Conservation (phyloP, 2,113 vertebrate species). For the Anhinga rufa region DNA sequence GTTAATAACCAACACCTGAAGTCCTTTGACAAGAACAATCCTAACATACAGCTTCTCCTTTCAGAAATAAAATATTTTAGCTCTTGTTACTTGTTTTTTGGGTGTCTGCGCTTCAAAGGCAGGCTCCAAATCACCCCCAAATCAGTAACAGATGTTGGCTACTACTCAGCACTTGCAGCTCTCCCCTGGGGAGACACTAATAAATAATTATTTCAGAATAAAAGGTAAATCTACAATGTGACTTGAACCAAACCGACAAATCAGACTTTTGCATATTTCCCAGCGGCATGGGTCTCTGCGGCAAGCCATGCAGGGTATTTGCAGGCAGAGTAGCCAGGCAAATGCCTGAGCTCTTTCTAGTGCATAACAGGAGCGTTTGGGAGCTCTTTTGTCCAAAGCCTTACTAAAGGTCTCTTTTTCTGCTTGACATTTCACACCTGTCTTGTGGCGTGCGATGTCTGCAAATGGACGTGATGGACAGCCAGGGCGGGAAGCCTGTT, state of each 20-base stretch:
- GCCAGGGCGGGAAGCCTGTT: background rate
- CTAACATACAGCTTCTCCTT: background rate
- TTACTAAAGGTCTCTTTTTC: background rate
- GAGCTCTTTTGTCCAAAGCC: background rate
- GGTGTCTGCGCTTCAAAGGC: background rate
- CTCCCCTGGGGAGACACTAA: background rate
- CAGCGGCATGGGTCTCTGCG: background rate
- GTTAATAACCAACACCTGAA: background rate
- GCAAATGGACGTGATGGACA: accelerated
- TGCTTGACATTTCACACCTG: background rate
- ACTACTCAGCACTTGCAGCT: background rate
- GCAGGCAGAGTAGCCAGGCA: background rate
- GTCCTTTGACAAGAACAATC: background rate
- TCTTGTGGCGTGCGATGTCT: background rate
- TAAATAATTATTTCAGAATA: background rate
- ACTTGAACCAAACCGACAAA: background rate
- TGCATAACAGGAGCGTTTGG: accelerated
- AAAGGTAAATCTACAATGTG: background rate
- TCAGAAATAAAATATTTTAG: background rate
- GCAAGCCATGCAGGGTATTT: background rate
- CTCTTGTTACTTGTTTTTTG: background rate
- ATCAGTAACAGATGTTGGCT: background rate
- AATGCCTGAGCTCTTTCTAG: background rate
- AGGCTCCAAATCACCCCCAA: background rate
- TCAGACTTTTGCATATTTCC: background rate